Conservation (phyloP, 35 echinoderm and acorn worm species). For the Patiria miniata region DNA sequence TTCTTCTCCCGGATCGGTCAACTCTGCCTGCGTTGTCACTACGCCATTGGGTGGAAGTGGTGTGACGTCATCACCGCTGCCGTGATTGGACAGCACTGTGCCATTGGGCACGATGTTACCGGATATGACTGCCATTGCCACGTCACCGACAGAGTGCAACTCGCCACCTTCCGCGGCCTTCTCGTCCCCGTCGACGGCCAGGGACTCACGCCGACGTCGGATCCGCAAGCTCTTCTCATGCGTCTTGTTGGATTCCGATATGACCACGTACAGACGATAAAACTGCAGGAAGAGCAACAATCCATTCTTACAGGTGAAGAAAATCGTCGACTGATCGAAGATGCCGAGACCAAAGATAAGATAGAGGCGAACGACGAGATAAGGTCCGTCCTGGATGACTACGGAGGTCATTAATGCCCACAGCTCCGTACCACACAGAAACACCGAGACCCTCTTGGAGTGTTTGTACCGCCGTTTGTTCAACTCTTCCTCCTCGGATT, state of each 20-base stretch:
- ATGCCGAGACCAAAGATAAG: slow-evolving; percentile 61
- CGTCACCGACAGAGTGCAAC: neutral
- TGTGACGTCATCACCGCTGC: neutral
- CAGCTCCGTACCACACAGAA: slow-evolving; percentile 62
- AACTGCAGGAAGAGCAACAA: slow-evolving; percentile 63
- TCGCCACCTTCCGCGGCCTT: neutral
- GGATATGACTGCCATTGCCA: slow-evolving; percentile 7
- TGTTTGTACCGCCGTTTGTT: slow-evolving; percentile 31
- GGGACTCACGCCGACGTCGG: neutral
- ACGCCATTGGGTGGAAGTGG: neutral
- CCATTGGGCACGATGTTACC: slow-evolving; percentile 2
- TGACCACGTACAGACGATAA: slow-evolving; percentile 63
- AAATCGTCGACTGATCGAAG: slow-evolving; percentile 65
- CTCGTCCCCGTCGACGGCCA: neutral
- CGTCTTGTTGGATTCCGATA: slow-evolving; percentile 29
- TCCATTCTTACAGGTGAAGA: slow-evolving; percentile 77
- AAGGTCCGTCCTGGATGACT: slow-evolving; percentile 77
- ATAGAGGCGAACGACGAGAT: slow-evolving; percentile 60
- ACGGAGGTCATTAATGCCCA: slow-evolving; percentile 75
- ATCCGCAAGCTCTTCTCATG: slow-evolving; percentile 18
- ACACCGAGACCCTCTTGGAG: slow-evolving; percentile 31
- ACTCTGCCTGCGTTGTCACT: neutral
- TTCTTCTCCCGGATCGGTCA: neutral
- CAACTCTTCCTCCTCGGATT: slow-evolving; percentile 40
- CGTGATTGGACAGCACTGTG: neutral